A percentile compares a stretch with the other conserved stretches of the same genome.
phyloP scores from a whole-genome alignment of 1,140 invertebrate genomes.

The Teleogryllus occipitalis region DNA sequence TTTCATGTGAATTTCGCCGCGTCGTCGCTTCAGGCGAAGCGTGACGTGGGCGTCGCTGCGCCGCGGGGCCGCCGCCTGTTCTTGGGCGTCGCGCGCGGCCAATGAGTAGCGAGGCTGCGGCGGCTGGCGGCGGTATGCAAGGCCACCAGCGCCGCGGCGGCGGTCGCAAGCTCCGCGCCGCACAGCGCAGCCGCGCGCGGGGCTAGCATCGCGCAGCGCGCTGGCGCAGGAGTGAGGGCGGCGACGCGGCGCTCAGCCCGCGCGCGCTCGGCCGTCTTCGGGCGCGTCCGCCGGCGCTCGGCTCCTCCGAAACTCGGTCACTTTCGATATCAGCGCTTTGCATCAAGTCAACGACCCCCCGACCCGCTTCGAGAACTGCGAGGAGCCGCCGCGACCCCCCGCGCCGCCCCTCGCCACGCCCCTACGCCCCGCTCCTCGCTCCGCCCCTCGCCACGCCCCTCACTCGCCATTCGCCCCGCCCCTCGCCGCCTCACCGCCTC shows the following conservation, averaged over 20 bases:
- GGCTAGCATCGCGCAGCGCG: not conserved
- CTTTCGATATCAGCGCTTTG: conserved; percentile 1
- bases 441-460: too few species aligned
- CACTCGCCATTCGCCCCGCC: too few species aligned
- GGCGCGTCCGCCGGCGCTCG: not conserved
- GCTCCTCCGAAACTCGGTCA: not conserved
- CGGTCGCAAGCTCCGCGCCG: too few species aligned
- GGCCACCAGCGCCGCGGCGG: not conserved
- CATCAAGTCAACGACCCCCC: not conserved
- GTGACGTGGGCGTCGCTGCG: not conserved
- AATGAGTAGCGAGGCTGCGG: not conserved
- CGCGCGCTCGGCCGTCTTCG: not conserved
- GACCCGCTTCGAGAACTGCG: not conserved
- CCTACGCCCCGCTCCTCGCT: too few species aligned
- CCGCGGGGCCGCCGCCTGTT: not conserved
- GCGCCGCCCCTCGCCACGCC: too few species aligned
- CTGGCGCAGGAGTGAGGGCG: not conserved
- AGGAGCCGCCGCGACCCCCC: not conserved
- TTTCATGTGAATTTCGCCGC: too few species aligned
- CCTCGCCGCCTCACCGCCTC: too few species aligned
- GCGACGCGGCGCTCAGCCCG: not conserved
- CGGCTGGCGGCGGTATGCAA: not conserved
- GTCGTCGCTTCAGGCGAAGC: too few species aligned
- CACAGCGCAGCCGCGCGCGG: too few species aligned
- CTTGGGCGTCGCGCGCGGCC: not conserved